A percentile compares a stretch with the other conserved stretches of the same genome.
Conservation (phyloP, 2,888 invertebrate genomes). For the Machimus rusticus region DNA sequence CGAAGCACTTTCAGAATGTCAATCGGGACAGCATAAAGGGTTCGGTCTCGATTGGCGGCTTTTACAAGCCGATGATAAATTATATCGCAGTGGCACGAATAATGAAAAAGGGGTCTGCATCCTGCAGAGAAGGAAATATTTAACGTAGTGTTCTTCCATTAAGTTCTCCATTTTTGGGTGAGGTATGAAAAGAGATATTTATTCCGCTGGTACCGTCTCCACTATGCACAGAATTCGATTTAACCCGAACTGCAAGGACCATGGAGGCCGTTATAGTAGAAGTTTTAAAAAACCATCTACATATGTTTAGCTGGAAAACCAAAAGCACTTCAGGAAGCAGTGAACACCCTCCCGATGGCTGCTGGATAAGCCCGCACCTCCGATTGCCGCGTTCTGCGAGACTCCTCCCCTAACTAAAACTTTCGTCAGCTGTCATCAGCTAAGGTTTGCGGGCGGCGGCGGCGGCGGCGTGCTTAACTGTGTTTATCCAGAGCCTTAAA, state of each 20-base stretch:
- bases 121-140: not conserved
- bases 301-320: not conserved
- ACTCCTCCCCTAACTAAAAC: not conserved
- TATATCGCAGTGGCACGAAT: not conserved
- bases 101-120: not conserved
- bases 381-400: not conserved
- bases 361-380: not conserved
- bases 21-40: not conserved
- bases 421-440: not conserved
- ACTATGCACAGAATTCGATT: not conserved
- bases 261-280: not conserved
- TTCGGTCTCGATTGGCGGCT: not conserved
- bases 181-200: not conserved
- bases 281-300: not conserved
- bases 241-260: not conserved
- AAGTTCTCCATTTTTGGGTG: not conserved
- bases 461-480: constrained; percentile 5
- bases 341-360: not conserved
- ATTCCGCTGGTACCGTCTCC: not conserved
- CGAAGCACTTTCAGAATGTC: not conserved
- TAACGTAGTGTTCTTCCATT: not conserved
- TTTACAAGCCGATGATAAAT: not conserved
- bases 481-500: constrained; percentile 13
- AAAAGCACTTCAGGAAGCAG: not conserved
- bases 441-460: not conserved